Conservation (phyloP, 2,113 vertebrate species). For the Ursus arctos region DNA sequence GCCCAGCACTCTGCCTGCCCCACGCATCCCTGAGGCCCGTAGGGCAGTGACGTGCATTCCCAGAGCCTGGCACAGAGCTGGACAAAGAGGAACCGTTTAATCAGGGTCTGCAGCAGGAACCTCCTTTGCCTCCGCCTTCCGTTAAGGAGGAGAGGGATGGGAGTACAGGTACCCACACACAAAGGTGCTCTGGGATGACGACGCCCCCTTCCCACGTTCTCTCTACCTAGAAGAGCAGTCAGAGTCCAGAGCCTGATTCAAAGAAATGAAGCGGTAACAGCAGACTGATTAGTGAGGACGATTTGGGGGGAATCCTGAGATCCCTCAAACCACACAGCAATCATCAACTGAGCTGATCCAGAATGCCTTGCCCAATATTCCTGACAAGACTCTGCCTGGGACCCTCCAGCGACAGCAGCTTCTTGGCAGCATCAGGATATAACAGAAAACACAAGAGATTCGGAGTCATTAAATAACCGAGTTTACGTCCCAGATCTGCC, state of each 20-base stretch:
- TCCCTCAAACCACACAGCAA: neutral
- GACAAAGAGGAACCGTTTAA: neutral
- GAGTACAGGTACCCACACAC: fast-evolving
- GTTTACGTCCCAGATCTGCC: neutral
- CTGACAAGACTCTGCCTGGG: neutral
- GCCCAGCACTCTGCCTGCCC: neutral
- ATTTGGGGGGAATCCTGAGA: neutral
- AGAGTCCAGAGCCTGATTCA: neutral
- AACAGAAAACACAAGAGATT: neutral
- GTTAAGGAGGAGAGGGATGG: neutral
- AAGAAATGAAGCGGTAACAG: neutral
- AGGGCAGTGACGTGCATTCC: neutral
- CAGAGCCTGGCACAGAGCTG: neutral
- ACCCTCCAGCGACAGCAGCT: neutral
- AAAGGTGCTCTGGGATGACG: neutral
- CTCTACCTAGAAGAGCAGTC: neutral
- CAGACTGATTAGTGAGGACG: neutral
- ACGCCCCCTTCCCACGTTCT: neutral
- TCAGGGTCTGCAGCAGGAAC: neutral
- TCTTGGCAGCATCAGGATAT: neutral
- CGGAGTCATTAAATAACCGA: neutral
- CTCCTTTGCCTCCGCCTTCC: neutral
- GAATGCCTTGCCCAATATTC: neutral
- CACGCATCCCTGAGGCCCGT: neutral
- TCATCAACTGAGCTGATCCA: neutral